Evolutionary conservation across 1,140 invertebrate genomes (phyloP).

Genomic region (Mamestra configurata): DNA sequence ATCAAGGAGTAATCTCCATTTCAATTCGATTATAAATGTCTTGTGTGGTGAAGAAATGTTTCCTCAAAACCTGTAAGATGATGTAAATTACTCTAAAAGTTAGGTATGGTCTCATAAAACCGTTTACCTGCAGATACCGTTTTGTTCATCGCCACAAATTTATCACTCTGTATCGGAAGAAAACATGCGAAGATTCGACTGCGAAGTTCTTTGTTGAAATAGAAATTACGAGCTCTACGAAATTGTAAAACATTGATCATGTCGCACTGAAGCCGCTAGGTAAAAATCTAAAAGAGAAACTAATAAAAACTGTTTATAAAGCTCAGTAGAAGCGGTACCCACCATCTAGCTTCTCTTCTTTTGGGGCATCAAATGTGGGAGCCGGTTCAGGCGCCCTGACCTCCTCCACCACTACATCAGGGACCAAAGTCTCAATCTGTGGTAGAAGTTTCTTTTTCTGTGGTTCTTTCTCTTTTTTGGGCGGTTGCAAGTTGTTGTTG

Average conservation of each 20-base stretch:
- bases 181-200: not conserved
- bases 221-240: slow-evolving; percentile 6
- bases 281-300: not conserved
- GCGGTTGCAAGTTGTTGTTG: slow-evolving; percentile 65
- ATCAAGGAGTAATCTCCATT: too few species aligned
- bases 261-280: slow-evolving; percentile 17
- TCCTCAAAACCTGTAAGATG: too few species aligned
- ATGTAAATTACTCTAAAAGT: too few species aligned
- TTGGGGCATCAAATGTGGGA: slow-evolving; percentile 56
- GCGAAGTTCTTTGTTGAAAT: not conserved
- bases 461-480: slow-evolving; percentile 86
- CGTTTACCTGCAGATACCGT: not conserved
- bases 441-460: slow-evolving; percentile 86
- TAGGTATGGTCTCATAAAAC: not conserved
- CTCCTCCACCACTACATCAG: slow-evolving; percentile 57
- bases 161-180: not conserved
- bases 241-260: slow-evolving; percentile 5
- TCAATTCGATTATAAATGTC: too few species aligned
- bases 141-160: not conserved
- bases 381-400: slow-evolving; percentile 54
- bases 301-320: not conserved
- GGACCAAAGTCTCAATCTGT: slow-evolving; percentile 53
- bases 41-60: too few species aligned
- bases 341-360: slow-evolving; percentile 68
- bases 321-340: slow-evolving; percentile 54